Base-by-base conservation (phyloP, 2,797 vertebrate genomes). In the Danio kyathit region DNA sequence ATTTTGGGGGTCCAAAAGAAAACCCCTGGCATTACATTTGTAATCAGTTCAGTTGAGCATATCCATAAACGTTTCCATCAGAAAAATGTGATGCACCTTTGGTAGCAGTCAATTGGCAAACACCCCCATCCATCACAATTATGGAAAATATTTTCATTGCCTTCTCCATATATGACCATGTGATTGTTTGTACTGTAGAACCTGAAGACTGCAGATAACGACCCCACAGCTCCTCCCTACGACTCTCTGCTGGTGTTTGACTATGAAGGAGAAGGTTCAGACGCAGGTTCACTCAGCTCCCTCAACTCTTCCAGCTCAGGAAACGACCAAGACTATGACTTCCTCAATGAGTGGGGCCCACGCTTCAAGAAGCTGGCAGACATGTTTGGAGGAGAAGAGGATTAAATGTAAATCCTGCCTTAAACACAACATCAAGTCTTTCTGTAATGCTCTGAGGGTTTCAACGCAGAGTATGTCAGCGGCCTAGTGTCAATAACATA, bases 171-270 rank as follows among this genome's bases (percentile, higher is more conserved):
- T 1, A 29, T 29, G 29, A 29, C 29, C 29, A 29, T 63, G 14
- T 48, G 14, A 17, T 5, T 60, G 46, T 41, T 19, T 80, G 61
- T 49, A 4, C 41, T 49, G 19, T 85, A 98, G 97, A 98, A 97
- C 89, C 88, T 98, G 86, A 96, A 96, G 83, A 95, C 96, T 0
- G 97, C 97, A 0, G 96, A 99, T 89, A 94, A 91, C 0, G 97
- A 98, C 89, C 97, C 97, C 4, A 97, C 96, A 0, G 97, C 97
- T 0, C 97, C 97, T 0, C 97, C 97, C 0, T 98, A 98, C 0
- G 96, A 98, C 92, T 97, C 96, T n/a, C 92, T 98, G 71, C 87
- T 99, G 74, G 96, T 98, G 83, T 99, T 99, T 0, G 96, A 99
- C 89, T 96, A 96, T 0, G 97, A 99, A 86, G 97, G 97, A 14